Evolutionary conservation across 2,113 vertebrate species (phyloP).

Genomic region (Sakesphorus luctuosus): DNA sequence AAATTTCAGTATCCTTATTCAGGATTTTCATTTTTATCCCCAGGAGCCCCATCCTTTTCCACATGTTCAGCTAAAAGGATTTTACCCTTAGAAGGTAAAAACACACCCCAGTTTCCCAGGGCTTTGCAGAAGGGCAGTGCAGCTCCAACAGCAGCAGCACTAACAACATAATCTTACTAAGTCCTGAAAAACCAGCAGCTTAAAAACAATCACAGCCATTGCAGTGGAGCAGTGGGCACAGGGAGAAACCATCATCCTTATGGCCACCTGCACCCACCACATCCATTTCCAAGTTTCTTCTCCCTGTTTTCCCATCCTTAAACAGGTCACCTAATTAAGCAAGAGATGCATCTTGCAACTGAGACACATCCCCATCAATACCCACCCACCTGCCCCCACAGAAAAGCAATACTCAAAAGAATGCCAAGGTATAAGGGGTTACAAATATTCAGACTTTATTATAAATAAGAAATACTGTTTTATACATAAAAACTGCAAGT

Average conservation of each 20-base stretch:
- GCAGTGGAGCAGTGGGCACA: not conserved
- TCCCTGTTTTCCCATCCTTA: not conserved
- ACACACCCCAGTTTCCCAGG: not conserved
- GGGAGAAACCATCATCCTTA: not conserved
- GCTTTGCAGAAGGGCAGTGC: not conserved
- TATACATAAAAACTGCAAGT: conserved; percentile 87
- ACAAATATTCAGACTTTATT: conserved; percentile 93
- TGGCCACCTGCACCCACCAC: not conserved
- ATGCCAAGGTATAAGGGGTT: conserved; percentile 74
- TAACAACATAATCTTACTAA: not conserved
- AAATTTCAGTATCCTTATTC: not conserved
- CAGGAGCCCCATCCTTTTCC: not conserved
- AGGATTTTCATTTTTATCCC: too few relatives aligned
- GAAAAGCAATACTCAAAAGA: conserved; percentile 62
- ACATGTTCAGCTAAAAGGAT: not conserved
- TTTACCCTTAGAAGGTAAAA: not conserved
- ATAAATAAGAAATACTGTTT: conserved; percentile 99
- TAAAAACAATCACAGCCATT: not conserved
- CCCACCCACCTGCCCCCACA: not conserved
- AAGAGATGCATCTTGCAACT: not conserved
- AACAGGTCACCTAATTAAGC: not conserved
- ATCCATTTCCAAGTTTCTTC: not conserved
- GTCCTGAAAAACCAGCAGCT: not conserved
- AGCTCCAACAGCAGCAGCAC: not conserved
- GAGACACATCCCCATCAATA: not conserved